Base-by-base conservation (phyloP, 1,140 invertebrate genomes). In the Scaptodrosophila lebanonensis region DNA sequence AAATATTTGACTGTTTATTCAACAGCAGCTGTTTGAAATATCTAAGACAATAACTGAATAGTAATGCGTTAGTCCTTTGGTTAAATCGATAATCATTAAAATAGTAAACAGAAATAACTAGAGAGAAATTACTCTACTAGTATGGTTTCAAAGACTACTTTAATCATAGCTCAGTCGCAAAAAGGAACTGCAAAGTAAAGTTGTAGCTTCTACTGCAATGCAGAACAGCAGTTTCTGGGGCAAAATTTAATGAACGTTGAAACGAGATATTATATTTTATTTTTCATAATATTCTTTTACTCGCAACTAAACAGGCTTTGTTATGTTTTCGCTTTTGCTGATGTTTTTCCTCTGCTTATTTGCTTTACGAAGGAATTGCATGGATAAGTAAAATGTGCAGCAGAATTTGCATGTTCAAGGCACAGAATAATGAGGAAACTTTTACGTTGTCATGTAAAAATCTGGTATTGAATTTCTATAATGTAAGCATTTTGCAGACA, bases 381-480 rank as follows among this genome's bases (percentile, higher is more conserved):
- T n/a, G 27, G 64, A 51, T 66, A 65, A 66, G 52, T 35, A 51
- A 58, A 53, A 54, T 45, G 48, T 15, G 15, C 56, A 53, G 45
- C 20, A 9, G 29, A 2, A 60, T 30, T 33, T 51, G 49, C 56
- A 48, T 53, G 69, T 40, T 79, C 69, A 53, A 67, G 75, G 70
- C 82, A 66, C 75, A 75, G 75, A 82, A 82, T 82, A 82, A 82
- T 82, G 75, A 82, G 75, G 75, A 82, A 82, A 82, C 69, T 82
- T 82, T 82, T 77, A 43, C 75, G 82, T 82, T 82, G 75, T 82
- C n/a, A n/a, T n/a, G n/a, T n/a, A n/a, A n/a, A n/a, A n/a, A n/a
- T n/a, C n/a, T n/a, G n/a, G n/a, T 82, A 82, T 82, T 82, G 82
- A 82, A 82, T 82, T 82, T 82, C 75, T 73, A 82, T 82, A 76